Evolutionary conservation across 2,113 vertebrate genomes (phyloP), one percentile per base, ranked within the genome.

Genomic region (Sinocyclocheilus grahami): DNA sequence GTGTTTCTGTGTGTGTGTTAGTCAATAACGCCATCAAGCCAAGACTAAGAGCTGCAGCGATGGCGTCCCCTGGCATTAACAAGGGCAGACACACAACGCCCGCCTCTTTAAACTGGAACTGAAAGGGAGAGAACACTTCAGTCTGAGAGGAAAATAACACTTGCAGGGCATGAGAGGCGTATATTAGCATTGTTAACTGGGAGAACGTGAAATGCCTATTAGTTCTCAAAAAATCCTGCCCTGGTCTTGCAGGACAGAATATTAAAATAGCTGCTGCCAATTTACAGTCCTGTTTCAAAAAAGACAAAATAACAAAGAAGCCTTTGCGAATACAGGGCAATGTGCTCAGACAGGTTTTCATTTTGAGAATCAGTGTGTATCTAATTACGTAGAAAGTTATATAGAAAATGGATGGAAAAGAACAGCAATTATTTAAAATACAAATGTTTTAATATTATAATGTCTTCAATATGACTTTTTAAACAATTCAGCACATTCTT

Each of bases 61-160:
- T 75, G 18, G 42, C 5, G n/a, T 75, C 42, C 72, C 72, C 72
- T 75, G 39, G 22, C 72, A 75, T 75, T 48, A 48, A 75, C 72
- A 75, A 48, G 72, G 42, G 22, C 72, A 75, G 42, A 75, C 72
- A 75, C 72, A 75, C 22, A 75, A 75, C 42, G 2, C n/a, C 39
- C 39, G 22, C 72, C 72, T 75, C 12, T 75, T 42, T 75, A 75
- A 75, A 48, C 72, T 75, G 72, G 39, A 75, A 48, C 72, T 48
- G 72, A 75, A 75, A 48, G 72, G 72, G 12, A 75, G 42, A 75
- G 72, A 48, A 27, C 72, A 75, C 72, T 48, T 24, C 22, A 75
- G 12, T 24, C 72, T 75, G n/a, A 48, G 12, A 27, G 22, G n/a
- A 48, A 48, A 75, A 48, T 75, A 75, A 75, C 72, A 75, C 72